Percentiles rank a stretch among this genome's conserved stretches.
Evolutionary conservation across 2,888 invertebrate species (phyloP).

Genomic region (Papilio demoleus): DNA sequence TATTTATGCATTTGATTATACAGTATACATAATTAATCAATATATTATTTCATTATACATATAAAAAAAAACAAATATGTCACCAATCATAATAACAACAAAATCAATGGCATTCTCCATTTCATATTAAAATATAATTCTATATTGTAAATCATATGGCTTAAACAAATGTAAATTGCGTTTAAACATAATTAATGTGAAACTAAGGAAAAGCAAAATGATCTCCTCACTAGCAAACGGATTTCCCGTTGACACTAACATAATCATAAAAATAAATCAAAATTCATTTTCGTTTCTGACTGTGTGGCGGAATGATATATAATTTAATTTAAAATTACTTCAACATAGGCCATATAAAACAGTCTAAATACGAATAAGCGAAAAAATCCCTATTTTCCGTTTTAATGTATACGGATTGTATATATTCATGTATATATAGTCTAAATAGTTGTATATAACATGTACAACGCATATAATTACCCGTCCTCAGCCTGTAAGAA

Average conservation of each 20-base stretch:
- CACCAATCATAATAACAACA: conserved; percentile 46
- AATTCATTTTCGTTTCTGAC: conserved; percentile 20
- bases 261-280: conserved; percentile 7
- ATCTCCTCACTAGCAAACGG: conserved; percentile 5
- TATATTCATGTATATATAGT: conserved; percentile 45
- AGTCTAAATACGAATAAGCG: conserved; percentile 27
- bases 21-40: conserved; percentile 60
- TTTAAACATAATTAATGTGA: conserved; percentile 28
- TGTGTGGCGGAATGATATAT: conserved; percentile 24
- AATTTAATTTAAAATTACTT: conserved; percentile 17
- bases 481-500: conserved; percentile 38
- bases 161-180: conserved; percentile 42
- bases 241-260: conserved; percentile 10
- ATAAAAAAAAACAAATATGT: conserved; percentile 42
- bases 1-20: conserved; percentile 59
- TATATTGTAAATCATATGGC: conserved; percentile 46
- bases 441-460: conserved; percentile 41
- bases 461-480: conserved; percentile 44
- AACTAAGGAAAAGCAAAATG: conserved; percentile 17
- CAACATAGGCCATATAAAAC: conserved; percentile 36
- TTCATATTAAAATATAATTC: conserved; percentile 45
- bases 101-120: conserved; percentile 48
- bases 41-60: conserved; percentile 50
- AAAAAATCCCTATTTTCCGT: conserved; percentile 42
- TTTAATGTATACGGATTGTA: conserved; percentile 43